These are phyloP conservation scores for Pasiphila rectangulata DNA, from an alignment of 2,888 invertebrate genomes.

Conservation along the genomic window DNA sequence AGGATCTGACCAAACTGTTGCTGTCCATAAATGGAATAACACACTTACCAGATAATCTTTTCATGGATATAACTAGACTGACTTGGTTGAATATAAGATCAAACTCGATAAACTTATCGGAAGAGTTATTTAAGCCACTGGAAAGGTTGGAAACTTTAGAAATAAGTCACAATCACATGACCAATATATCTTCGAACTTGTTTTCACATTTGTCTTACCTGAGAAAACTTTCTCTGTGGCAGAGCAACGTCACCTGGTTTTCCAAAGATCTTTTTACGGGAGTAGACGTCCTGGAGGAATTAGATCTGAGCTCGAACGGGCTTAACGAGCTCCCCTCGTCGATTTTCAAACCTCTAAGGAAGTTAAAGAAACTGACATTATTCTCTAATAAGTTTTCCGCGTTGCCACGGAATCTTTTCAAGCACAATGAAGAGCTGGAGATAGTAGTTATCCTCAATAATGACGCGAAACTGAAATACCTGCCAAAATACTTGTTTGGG, in stretches of 20 bases:
- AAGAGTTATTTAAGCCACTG: slow-evolving; percentile 78
- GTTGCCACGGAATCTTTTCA: slow-evolving; percentile 82
- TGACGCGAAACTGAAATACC: slow-evolving; percentile 76
- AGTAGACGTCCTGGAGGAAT: slow-evolving; percentile 80
- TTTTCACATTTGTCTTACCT: slow-evolving; percentile 83
- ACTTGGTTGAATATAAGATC: slow-evolving; percentile 83
- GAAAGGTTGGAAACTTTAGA: slow-evolving; percentile 82
- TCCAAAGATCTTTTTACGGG: slow-evolving; percentile 83
- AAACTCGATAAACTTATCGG: slow-evolving; percentile 80
- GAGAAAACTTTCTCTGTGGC: slow-evolving; percentile 84
- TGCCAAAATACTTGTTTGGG: slow-evolving; percentile 82
- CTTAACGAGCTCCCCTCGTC: slow-evolving; percentile 82
- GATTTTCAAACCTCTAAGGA: slow-evolving; percentile 82
- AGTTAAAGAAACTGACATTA: slow-evolving; percentile 83
- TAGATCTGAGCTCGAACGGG: slow-evolving; percentile 86
- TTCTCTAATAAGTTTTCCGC: slow-evolving; percentile 84
- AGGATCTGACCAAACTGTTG: slow-evolving; percentile 76
- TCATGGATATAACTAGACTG: slow-evolving; percentile 82
- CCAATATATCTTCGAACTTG: slow-evolving; percentile 79
- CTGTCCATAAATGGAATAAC: slow-evolving; percentile 83
- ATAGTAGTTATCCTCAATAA: slow-evolving; percentile 81
- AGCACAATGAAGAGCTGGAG: slow-evolving; percentile 75
- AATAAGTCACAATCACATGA: slow-evolving; percentile 84
- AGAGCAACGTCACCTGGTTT: slow-evolving; percentile 84
- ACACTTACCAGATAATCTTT: slow-evolving; percentile 82